Base-by-base conservation (phyloP, 1,140 invertebrate species). In the Tetranychus cinnabarinus region DNA sequence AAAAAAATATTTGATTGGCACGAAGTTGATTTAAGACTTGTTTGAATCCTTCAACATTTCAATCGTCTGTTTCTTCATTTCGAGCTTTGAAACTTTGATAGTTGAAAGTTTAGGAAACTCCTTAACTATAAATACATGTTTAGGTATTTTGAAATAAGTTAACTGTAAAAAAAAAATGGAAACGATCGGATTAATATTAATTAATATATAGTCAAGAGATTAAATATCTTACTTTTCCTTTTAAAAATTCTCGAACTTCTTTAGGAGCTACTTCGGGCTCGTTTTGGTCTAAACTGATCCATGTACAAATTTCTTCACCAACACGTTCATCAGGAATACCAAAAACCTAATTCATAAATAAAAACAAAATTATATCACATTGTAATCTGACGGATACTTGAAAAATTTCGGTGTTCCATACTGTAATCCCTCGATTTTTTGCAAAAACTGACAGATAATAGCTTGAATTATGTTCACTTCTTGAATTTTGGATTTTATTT, bases 61-160 rank as follows among this genome's bases (percentile, higher is more conserved):
- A n/a, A 52, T 52, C 1, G 50, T 52, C 15, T 31, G 13, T 33
- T 59, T 58, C 12, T 31, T 52, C 62, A 63, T 63, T 12, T n/a
- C 15, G 15, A 61, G 61, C 45, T 67, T 68, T 55, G 63, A 66
- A 31, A 55, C 56, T 58, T 68, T 92, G 1, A 87, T 87, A 2
- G 85, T 86, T 0, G 78, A 74, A 0, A 86, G 91, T 68, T 82
- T 82, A 12, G 88, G 88, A 73, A 83, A 89, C 36, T 79, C 71
- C 0, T 82, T 72, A 0, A 85, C 74, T 66, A 84, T 79, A 35
- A 77, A 66, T 6, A 92, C 71, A 67, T 86, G 81, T 33, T 77
- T 76, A 0, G 88, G 88, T 59, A 90, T 79, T 74, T 92, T 92
- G 67, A 81, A 92, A 66, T 80, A 75, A 1, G 87, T 78, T 56